phyloP scores from a whole-genome alignment of 2,888 invertebrate genomes.

The Subacronicta megacephala region DNA sequence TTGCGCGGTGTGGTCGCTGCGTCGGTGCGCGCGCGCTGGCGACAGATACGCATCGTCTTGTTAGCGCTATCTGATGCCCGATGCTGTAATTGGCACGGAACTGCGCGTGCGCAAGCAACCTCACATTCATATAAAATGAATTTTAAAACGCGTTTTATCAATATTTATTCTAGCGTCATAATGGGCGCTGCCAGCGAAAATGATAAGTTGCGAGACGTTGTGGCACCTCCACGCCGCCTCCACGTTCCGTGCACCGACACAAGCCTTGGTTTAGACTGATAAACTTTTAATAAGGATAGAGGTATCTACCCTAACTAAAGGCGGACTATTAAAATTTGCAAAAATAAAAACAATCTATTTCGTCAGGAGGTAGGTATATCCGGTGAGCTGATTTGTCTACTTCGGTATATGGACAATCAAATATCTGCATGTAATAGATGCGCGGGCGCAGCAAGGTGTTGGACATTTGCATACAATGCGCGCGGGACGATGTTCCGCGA shows the following conservation, averaged over 20 bases:
- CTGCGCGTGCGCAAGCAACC: slow-evolving; percentile 68
- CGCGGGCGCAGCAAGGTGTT: slow-evolving; percentile 41
- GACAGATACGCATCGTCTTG: slow-evolving; percentile 86
- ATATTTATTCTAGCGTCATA: slow-evolving; percentile 61
- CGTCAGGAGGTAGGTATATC: slow-evolving; percentile 2
- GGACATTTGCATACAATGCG: slow-evolving; percentile 74
- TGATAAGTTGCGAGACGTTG: slow-evolving; percentile 25
- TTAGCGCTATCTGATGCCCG: slow-evolving; percentile 87
- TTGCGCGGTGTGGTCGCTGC: slow-evolving; percentile 57
- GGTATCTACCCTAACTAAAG: background rate
- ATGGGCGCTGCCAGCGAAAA: slow-evolving; percentile 43
- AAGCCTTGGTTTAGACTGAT: background rate
- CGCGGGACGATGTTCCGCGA: slow-evolving; percentile 41
- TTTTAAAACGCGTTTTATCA: slow-evolving; percentile 66
- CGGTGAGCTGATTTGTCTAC: slow-evolving; percentile 18
- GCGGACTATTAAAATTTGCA: background rate
- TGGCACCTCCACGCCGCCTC: slow-evolving; percentile 8
- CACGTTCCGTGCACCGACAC: background rate
- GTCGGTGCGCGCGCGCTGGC: slow-evolving; percentile 58
- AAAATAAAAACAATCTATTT: slow-evolving; percentile 3
- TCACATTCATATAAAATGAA: slow-evolving; percentile 64
- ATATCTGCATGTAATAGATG: slow-evolving; percentile 30
- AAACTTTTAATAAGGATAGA: background rate
- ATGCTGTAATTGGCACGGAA: slow-evolving; percentile 86
- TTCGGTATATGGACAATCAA: slow-evolving; percentile 16